These are phyloP conservation scores for Prunella fulvescens DNA, from an alignment of 2,113 vertebrate genomes.

Conservation along the genomic window DNA sequence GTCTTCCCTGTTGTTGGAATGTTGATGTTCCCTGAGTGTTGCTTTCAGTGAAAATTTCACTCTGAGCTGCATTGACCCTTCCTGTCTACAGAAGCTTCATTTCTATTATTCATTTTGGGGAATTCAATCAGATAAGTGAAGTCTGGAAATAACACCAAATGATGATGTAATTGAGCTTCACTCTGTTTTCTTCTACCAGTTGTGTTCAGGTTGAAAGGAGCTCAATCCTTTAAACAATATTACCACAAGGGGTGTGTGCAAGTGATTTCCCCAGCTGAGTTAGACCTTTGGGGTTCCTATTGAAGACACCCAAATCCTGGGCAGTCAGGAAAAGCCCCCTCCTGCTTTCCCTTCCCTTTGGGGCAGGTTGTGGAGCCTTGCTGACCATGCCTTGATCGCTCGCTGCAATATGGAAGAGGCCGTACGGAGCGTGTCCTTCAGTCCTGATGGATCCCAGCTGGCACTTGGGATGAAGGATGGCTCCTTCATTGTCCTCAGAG, in stretches of 20 bases:
- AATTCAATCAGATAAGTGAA: background rate
- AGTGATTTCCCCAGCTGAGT: background rate
- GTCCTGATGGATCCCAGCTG: conserved; percentile 90
- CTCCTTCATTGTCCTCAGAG: conserved; percentile 95
- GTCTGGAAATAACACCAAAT: background rate
- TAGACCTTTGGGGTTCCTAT: background rate
- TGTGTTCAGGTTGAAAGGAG: background rate
- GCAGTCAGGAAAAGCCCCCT: background rate
- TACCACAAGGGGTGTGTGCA: background rate
- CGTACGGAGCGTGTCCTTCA: conserved; percentile 90
- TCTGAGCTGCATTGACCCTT: background rate
- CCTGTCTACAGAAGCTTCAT: background rate
- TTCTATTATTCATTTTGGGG: background rate
- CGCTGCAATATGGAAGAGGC: conserved; percentile 98
- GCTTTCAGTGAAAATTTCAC: background rate
- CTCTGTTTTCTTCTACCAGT: background rate
- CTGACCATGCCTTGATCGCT: conserved; percentile 90
- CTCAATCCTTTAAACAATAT: background rate
- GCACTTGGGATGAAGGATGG: conserved; percentile 97
- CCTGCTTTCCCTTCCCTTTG: background rate
- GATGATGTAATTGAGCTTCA: background rate
- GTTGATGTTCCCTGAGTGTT: background rate
- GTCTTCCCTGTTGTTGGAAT: background rate
- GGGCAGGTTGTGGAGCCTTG: conserved; percentile 90
- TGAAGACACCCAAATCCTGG: background rate